Base-by-base conservation (phyloP, 1,140 invertebrate genomes). In the Microplitis demolitor region DNA sequence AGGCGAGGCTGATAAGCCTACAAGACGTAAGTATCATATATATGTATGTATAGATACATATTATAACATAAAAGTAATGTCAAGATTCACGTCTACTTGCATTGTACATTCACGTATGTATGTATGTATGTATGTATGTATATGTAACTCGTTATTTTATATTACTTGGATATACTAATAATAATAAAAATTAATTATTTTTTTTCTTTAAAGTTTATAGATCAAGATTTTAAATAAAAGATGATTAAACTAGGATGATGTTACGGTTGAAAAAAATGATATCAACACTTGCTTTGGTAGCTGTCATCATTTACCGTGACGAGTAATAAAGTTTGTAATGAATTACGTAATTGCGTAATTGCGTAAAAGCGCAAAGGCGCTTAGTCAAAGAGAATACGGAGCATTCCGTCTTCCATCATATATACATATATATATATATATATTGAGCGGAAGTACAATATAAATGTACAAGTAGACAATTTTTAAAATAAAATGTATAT, bases 321-420 rank as follows among this genome's bases (percentile, higher is more conserved):
- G 62, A 54, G 66, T 51, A 66, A 39, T 14, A 56, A 34, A 31
- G 31, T 11, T 50, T 24, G 13, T 14, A 6, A 66, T 50, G 39
- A 14, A 74, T 80, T 80, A 75, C 72, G 75, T 77, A 80, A 82
- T 80, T 80, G 66, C 72, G 75, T 77, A 80, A 82, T 80, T 80
- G 66, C 58, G 34, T 33, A 39, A 58, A 45, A 5, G 66, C 61
- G 34, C 35, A 39, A 58, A 24, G 11, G 69, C 51, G 54, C 66
- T 58, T 62, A 39, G 45, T 6, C 45, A 45, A 62, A 64, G 39
- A 54, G 53, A 45, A 11, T 45, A 45, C 39, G 39, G 11, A 11
- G 39, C 39, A 8, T 45, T 45, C 4, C 39, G 6, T 11, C 11
- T 45, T 45, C 2, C 24, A 24, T 24, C 24, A 24, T 24, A 24